A percentile compares a stretch with the other conserved stretches of the same genome.
Conservation (phyloP, 2,888 invertebrate species). For the Eristalinus aeneus region DNA sequence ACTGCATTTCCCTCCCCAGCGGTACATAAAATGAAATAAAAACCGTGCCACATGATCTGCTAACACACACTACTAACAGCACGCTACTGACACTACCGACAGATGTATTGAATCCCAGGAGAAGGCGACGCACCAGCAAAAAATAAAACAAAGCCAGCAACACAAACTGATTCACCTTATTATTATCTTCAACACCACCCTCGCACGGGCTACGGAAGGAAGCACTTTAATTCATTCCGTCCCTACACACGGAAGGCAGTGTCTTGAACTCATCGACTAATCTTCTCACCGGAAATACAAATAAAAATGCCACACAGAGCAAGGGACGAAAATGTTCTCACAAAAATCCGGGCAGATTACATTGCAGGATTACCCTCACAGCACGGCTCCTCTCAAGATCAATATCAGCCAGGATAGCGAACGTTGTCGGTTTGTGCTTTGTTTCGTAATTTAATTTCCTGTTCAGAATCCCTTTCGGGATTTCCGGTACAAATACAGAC, state of each 20-base stretch:
- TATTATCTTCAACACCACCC: neutral
- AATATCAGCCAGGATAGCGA: neutral
- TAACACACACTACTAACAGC: neutral
- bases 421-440: neutral
- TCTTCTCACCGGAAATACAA: conserved; percentile 6
- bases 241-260: neutral
- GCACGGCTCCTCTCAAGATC: neutral
- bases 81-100: neutral
- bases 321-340: neutral
- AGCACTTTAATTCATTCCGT: conserved; percentile 1
- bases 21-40: neutral
- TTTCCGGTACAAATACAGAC: conserved; percentile 39
- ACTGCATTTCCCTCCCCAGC: too few species aligned
- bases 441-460: conserved; percentile 58
- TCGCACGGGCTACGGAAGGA: neutral
- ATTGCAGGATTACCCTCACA: neutral
- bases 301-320: conserved; percentile 12
- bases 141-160: too few species aligned
- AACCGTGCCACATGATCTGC: neutral
- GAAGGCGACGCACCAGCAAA: too few species aligned
- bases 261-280: neutral
- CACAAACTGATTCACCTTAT: neutral
- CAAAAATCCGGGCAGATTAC: neutral
- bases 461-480: conserved; percentile 43
- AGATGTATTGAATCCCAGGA: neutral